Conservation (phyloP, 2,113 vertebrate genomes). For the Chiloscyllium plagiosum region DNA sequence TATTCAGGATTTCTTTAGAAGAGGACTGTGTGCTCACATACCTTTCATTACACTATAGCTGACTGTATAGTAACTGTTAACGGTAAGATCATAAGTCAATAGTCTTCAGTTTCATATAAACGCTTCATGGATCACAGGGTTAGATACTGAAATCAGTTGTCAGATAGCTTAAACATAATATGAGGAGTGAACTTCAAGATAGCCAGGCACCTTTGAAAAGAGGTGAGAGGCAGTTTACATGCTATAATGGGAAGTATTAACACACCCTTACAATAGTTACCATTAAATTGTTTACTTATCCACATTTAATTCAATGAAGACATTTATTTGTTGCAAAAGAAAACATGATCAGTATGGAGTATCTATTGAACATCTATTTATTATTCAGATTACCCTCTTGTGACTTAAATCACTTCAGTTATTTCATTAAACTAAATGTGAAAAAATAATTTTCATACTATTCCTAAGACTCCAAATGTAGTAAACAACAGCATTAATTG, state of each 20-base stretch:
- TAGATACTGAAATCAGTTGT: slow-evolving; percentile 13
- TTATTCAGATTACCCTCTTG: background rate
- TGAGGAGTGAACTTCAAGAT: background rate
- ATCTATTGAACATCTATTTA: background rate
- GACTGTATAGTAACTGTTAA: slow-evolving; percentile 9
- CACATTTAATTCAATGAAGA: background rate
- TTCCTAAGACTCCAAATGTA: background rate
- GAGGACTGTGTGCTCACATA: background rate
- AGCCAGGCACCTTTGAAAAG: background rate
- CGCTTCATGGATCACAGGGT: slow-evolving; percentile 18
- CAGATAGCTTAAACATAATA: background rate
- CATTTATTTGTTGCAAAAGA: background rate
- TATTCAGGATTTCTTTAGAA: background rate
- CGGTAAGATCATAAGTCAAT: slow-evolving; percentile 17
- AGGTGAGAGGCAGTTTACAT: background rate
- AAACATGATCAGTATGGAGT: background rate
- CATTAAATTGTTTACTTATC: background rate
- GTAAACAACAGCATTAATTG: background rate
- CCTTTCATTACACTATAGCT: slow-evolving; percentile 24
- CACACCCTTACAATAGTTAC: background rate
- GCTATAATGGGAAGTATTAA: background rate
- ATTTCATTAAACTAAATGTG: background rate
- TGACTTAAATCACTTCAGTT: background rate
- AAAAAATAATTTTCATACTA: background rate
- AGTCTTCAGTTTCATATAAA: slow-evolving; percentile 28